Conservation (phyloP, 1,140 invertebrate species). For the Heliconius hewitsoni region DNA sequence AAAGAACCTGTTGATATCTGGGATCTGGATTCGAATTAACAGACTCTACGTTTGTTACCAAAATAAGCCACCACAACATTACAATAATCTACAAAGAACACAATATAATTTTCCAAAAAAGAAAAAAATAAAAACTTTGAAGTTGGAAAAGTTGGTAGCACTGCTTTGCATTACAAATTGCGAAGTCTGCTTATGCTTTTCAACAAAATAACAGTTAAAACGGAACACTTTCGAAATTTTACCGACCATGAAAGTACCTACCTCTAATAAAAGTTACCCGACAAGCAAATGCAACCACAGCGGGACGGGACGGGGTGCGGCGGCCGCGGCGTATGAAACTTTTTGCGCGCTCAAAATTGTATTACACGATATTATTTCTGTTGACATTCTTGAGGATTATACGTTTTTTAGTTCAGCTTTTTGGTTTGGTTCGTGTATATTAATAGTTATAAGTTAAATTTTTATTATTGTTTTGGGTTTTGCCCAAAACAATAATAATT, state of each 20-base stretch:
- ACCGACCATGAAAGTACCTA: slow-evolving; percentile 38
- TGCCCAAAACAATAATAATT: too few species aligned
- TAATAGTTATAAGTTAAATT: too few species aligned
- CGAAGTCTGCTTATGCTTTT: slow-evolving; percentile 31
- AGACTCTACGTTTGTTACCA: neutral
- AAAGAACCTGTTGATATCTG: too few species aligned
- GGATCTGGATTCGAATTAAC: neutral
- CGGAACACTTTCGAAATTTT: slow-evolving; percentile 35
- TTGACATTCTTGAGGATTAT: slow-evolving; percentile 4
- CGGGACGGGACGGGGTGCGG: slow-evolving; percentile 32
- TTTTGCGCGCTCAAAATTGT: slow-evolving; percentile 32
- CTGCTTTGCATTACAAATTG: slow-evolving; percentile 30
- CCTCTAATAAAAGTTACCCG: slow-evolving; percentile 38
- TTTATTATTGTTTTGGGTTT: too few species aligned
- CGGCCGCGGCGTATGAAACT: slow-evolving; percentile 25
- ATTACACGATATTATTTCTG: slow-evolving; percentile 13
- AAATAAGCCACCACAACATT: neutral
- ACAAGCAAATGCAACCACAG: slow-evolving; percentile 37
- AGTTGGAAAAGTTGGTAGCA: slow-evolving; percentile 10
- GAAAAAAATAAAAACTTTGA: neutral
- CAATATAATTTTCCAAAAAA: neutral
- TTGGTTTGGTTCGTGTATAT: neutral
- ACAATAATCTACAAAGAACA: neutral
- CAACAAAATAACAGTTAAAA: slow-evolving; percentile 35
- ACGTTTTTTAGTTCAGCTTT: neutral